Base-by-base conservation (phyloP, 2,888 invertebrate species). In the Xylota sylvarum region DNA sequence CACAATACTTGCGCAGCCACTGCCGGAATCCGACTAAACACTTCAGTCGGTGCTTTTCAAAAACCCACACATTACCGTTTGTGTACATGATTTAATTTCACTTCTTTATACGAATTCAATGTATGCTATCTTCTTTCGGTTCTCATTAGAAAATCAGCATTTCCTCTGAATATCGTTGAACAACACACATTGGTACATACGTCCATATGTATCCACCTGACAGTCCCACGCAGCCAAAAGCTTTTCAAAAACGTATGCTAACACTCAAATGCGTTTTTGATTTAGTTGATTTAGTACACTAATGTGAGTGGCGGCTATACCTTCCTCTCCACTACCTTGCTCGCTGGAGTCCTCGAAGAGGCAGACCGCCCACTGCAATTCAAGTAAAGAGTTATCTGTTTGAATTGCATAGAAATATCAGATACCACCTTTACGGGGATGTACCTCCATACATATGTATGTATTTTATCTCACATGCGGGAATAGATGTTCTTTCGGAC, bases 231-330 rank as follows among this genome's bases (percentile, higher is more conserved):
- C 46, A 56, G 10, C 19, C 67, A 58, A 56, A 72, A 48, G 50
- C 40, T 27, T 35, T 14, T 30, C 40, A 56, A 65, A 69, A 60
- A 48, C 60, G 56, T 56, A 80, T 82, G 50, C 65, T 40, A 73
- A 73, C 72, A 73, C 60, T 67, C 73, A 86, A 86, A 86, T 82
- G 81, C 82, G 82, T 86, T 86, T 86, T 77, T 86, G 81, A 86
- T 86, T 86, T 86, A 60, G 86, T 82, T 86, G 73, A 86, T 78
- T 86, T 67, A 64, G 73, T 55, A 73, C 58, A 56, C 67, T 67
- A 62, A 83, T 67, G 83, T 70, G 72, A 65, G 35, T 48, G 56
- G 6, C 32, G 35, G 55, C 40, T 10, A n/a, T n/a, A 19, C 23
- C 65, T 52, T 9, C 55, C 3, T 14, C n/a, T 5, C 14, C 9